These are phyloP conservation scores for Apus apus DNA, from an alignment of 2,113 vertebrate genomes.

Conservation along the genomic window DNA sequence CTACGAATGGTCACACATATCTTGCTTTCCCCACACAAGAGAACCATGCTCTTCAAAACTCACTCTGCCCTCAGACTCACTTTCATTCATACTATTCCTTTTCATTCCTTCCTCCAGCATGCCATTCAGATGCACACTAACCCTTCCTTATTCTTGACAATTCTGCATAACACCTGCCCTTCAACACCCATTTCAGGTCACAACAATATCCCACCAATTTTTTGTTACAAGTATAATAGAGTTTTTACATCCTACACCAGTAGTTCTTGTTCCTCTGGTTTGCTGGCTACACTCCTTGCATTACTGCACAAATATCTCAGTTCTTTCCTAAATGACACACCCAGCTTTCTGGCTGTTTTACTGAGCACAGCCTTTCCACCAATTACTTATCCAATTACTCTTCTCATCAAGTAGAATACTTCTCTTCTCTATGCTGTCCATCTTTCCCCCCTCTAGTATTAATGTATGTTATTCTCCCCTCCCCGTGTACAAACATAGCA, in stretches of 20 bases:
- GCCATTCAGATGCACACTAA: background rate
- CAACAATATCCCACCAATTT: background rate
- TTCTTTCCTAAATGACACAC: slow-evolving; percentile 26
- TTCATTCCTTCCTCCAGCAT: background rate
- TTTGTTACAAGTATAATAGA: background rate
- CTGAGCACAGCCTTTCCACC: background rate
- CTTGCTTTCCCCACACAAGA: background rate
- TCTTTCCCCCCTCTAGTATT: background rate
- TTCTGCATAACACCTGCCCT: background rate
- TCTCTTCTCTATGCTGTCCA: background rate
- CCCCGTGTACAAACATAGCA: rapidly evolving
- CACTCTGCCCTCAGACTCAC: background rate
- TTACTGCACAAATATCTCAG: slow-evolving; percentile 1
- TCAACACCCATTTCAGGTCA: background rate
- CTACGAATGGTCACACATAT: background rate
- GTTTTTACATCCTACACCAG: slow-evolving; percentile 7
- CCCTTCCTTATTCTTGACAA: background rate
- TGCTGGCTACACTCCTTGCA: background rate
- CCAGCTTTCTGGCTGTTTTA: slow-evolving; percentile 10
- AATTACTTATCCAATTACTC: slow-evolving; percentile 49
- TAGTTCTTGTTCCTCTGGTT: slow-evolving; percentile 57
- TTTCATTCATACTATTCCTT: background rate
- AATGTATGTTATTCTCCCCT: background rate
- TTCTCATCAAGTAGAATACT: background rate
- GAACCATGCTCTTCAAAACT: background rate